phyloP scores from a whole-genome alignment of 2,888 invertebrate genomes.

The Syritta pipiens region DNA sequence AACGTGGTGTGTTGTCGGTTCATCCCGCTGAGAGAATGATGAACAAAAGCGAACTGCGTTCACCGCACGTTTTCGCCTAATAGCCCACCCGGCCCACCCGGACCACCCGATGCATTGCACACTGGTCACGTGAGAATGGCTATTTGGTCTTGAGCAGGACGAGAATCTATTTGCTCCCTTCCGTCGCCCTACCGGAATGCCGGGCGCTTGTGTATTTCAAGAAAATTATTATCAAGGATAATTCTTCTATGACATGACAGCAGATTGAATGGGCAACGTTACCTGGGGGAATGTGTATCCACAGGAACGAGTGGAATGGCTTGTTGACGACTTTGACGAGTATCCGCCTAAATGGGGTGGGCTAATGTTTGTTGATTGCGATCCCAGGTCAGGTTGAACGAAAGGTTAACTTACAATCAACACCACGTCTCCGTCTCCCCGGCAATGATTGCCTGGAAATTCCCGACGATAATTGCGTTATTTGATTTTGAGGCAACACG shows the following conservation, averaged over 20 bases:
- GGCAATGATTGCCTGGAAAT: constrained; percentile 16
- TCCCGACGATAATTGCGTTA: neutral
- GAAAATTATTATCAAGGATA: constrained; percentile 42
- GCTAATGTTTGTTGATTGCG: neutral
- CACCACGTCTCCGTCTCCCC: too few relatives aligned
- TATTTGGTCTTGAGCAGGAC: neutral
- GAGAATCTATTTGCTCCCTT: too few relatives aligned
- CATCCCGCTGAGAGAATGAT: neutral
- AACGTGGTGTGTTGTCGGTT: neutral
- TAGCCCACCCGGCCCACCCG: neutral
- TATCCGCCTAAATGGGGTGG: too few relatives aligned
- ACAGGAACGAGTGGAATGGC: neutral
- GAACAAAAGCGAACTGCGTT: constrained; percentile 2
- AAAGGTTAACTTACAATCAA: constrained; percentile 19
- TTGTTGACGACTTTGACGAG: neutral
- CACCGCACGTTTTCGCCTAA: neutral
- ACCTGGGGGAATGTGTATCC: constrained; percentile 6
- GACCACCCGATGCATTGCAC: neutral
- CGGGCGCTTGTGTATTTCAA: constrained; percentile 22
- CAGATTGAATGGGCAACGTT: constrained; percentile 22
- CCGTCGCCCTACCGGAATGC: neutral
- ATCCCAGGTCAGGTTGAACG: neutral
- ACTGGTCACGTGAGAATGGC: constrained; percentile 30
- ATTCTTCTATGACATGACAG: constrained; percentile 38
- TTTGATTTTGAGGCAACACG: neutral